Conservation (phyloP, 2,888 invertebrate genomes). For the Scelioninae gen. 1 region DNA sequence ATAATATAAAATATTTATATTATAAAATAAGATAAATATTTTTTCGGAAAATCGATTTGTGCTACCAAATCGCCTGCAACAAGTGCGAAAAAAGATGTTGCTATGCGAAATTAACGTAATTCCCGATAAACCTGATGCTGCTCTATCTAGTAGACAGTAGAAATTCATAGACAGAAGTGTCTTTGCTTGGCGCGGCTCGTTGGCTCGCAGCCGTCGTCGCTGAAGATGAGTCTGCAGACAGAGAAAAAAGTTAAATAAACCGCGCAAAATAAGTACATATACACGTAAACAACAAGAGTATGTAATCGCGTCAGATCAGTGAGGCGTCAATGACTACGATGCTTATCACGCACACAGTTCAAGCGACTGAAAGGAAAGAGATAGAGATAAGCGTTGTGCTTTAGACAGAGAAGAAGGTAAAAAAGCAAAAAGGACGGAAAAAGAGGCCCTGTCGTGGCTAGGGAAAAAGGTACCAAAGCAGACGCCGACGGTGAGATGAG, state of each 20-base stretch:
- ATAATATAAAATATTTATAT: too few species aligned
- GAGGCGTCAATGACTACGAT: constrained; percentile 76
- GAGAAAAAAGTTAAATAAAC: constrained; percentile 63
- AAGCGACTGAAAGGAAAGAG: constrained; percentile 49
- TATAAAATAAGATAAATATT: too few species aligned
- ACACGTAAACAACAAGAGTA: constrained; percentile 72
- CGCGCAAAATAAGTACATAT: constrained; percentile 63
- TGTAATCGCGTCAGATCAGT: constrained; percentile 81
- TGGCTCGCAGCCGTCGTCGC: constrained; percentile 29
- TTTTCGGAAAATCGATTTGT: too few species aligned
- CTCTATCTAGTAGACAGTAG: constrained; percentile 41
- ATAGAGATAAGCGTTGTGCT: constrained; percentile 33
- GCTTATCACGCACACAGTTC: constrained; percentile 67
- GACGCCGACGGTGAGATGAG: constrained; percentile 64
- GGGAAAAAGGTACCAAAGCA: constrained; percentile 70
- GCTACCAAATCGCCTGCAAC: neutral
- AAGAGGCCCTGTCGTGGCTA: constrained; percentile 69
- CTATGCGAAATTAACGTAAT: constrained; percentile 3
- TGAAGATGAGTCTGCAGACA: constrained; percentile 58
- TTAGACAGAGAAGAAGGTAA: constrained; percentile 42
- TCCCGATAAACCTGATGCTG: constrained; percentile 10
- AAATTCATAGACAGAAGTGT: constrained; percentile 42
- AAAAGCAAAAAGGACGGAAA: constrained; percentile 41
- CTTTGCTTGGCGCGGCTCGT: constrained; percentile 22
- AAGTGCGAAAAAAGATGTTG: constrained; percentile 20